Conservation (phyloP, 2,888 invertebrate species). For the Andrena haemorrhoa region DNA sequence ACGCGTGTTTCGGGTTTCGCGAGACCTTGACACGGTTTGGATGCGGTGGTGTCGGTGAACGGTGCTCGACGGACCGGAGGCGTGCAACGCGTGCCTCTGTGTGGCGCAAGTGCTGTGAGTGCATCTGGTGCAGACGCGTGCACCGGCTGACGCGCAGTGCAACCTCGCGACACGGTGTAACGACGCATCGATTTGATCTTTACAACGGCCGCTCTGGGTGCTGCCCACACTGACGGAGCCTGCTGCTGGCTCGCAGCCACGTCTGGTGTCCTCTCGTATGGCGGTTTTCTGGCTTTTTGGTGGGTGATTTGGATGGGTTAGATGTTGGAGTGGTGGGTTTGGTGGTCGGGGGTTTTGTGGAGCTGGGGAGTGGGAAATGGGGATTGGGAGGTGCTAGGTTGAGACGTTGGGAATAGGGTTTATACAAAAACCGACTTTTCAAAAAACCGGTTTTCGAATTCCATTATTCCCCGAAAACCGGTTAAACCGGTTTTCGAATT, state of each 20-base stretch:
- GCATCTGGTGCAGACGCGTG: conserved; percentile 47
- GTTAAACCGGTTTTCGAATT: no score
- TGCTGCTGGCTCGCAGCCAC: conserved; percentile 1
- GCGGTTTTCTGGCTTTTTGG: background rate
- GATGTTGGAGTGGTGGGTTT: no score
- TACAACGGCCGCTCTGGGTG: conserved; percentile 31
- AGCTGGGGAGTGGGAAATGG: no score
- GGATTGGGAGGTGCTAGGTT: background rate
- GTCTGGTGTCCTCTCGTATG: conserved; percentile 2
- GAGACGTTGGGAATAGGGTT: no score
- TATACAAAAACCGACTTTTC: no score
- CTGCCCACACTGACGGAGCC: conserved; percentile 26
- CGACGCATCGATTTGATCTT: conserved; percentile 61
- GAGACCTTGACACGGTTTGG: conserved; percentile 49
- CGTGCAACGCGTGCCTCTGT: conserved; percentile 17
- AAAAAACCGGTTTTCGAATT: no score
- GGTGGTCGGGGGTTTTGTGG: no score
- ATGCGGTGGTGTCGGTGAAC: background rate
- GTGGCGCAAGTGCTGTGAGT: conserved; percentile 39
- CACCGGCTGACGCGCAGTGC: conserved; percentile 29
- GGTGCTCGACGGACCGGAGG: background rate
- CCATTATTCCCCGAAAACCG: no score
- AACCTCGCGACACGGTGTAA: conserved; percentile 54
- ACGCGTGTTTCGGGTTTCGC: background rate
- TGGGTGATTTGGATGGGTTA: background rate